phyloP scores from a whole-genome alignment of 2,113 vertebrate species.

The Alosa alosa region DNA sequence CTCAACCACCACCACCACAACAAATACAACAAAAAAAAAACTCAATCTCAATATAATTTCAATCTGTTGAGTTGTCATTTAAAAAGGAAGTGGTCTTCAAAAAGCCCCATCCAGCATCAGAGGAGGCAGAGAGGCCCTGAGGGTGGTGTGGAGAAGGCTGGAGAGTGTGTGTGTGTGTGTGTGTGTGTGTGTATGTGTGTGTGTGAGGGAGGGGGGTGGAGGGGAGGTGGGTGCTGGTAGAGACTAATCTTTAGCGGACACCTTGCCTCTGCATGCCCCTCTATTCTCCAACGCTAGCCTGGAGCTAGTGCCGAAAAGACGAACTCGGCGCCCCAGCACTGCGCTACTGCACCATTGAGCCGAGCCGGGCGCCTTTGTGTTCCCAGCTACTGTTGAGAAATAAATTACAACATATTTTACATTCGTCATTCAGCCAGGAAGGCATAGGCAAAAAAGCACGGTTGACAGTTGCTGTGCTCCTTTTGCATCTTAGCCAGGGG shows the following conservation, averaged over 20 bases:
- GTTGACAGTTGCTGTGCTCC: conserved; percentile 38
- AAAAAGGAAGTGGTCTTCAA: conserved; percentile 15
- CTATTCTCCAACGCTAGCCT: conserved; percentile 72
- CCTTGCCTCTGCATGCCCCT: conserved; percentile 73
- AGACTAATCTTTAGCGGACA: conserved; percentile 79
- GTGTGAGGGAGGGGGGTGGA: conserved; percentile 42
- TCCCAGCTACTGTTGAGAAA: conserved; percentile 68
- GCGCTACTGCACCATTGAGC: conserved; percentile 62
- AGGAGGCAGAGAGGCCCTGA: conserved; percentile 27
- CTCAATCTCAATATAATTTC: not conserved
- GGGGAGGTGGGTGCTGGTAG: conserved; percentile 47
- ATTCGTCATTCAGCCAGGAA: conserved; percentile 67
- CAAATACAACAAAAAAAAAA: not conserved
- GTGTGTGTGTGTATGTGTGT: conserved; percentile 30
- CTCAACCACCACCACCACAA: not conserved
- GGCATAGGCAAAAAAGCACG: conserved; percentile 55
- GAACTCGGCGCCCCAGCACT: conserved; percentile 35
- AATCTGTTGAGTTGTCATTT: conserved; percentile 9
- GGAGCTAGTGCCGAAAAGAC: conserved; percentile 67
- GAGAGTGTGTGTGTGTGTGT: conserved; percentile 8
- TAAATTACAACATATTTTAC: conserved; percentile 75
- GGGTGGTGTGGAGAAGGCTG: not conserved
- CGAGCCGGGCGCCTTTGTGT: conserved; percentile 66
- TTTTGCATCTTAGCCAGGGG: conserved; percentile 68
- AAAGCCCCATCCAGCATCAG: conserved; percentile 7